Evolutionary conservation across 2,113 vertebrate species (phyloP).

Genomic region (Synodontis membranacea): DNA sequence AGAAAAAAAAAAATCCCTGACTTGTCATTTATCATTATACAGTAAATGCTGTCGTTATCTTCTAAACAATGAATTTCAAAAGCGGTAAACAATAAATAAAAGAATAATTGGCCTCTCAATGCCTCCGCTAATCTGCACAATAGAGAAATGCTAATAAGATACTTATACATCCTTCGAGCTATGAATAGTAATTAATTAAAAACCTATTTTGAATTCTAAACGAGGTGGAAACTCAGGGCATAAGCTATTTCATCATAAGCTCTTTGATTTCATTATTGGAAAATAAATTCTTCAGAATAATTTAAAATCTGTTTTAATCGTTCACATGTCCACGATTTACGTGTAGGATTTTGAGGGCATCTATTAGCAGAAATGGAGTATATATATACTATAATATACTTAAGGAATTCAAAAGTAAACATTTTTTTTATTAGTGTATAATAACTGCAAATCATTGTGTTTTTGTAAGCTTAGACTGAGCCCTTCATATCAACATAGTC

Average conservation of each 20-base stretch:
- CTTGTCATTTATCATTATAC: conserved; percentile 17
- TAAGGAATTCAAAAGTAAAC: too few species aligned
- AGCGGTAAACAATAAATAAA: conserved; percentile 15
- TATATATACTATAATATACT: too few species aligned
- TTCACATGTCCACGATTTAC: too few species aligned
- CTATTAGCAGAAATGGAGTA: too few species aligned
- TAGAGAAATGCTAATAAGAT: conserved; percentile 49
- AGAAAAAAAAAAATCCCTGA: background rate
- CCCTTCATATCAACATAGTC: too few species aligned
- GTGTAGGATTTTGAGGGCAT: too few species aligned
- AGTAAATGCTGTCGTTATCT: conserved; percentile 4
- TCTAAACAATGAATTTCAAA: conserved; percentile 25
- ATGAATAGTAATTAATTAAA: conserved; percentile 45
- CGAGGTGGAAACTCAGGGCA: conserved; percentile 20
- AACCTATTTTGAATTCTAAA: conserved; percentile 44
- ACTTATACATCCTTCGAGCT: conserved; percentile 37
- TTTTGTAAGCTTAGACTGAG: too few species aligned
- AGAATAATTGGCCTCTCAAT: conserved; percentile 16
- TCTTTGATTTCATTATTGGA: background rate
- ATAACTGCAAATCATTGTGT: too few species aligned
- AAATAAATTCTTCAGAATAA: background rate
- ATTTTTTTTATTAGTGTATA: too few species aligned
- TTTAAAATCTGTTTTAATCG: too few species aligned
- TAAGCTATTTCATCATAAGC: background rate
- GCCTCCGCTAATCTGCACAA: conserved; percentile 31